Percentiles rank a stretch among this genome's conserved stretches.
Conservation (phyloP, 2,113 vertebrate species). For the Cyprinodon brontotheroides region DNA sequence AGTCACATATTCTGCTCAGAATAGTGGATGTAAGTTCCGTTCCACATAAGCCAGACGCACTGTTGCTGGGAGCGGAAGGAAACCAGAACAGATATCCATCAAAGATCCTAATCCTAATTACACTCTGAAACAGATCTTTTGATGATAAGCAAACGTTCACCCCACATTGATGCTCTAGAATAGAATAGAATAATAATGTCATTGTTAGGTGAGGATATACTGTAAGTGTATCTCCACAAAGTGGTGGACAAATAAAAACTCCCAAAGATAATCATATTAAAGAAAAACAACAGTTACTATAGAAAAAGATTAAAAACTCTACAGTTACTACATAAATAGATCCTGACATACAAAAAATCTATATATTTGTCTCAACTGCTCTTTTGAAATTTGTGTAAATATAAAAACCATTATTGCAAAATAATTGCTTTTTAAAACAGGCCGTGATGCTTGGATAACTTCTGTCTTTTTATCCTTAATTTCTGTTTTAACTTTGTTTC, state of each 20-base stretch:
- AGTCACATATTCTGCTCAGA: conserved; percentile 9
- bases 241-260: not conserved
- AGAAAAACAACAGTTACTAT: not conserved
- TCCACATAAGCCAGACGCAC: not conserved
- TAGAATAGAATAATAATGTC: not conserved
- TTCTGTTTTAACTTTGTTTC: not conserved
- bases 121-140: not conserved
- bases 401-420: not conserved
- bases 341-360: too few species aligned
- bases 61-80: not conserved
- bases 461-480: not conserved
- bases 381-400: not conserved
- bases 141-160: not conserved
- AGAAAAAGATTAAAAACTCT: not conserved
- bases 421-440: not conserved
- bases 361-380: not conserved
- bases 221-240: not conserved
- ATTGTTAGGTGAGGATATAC: not conserved
- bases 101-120: conserved; percentile 19
- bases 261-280: not conserved
- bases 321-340: too few species aligned
- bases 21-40: not conserved
- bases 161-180: not conserved
- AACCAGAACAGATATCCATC: conserved; percentile 19
- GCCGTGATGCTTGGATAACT: not conserved